phyloP scores from a whole-genome alignment of 2,888 invertebrate genomes.

The Scaptomyza caliginosa region DNA sequence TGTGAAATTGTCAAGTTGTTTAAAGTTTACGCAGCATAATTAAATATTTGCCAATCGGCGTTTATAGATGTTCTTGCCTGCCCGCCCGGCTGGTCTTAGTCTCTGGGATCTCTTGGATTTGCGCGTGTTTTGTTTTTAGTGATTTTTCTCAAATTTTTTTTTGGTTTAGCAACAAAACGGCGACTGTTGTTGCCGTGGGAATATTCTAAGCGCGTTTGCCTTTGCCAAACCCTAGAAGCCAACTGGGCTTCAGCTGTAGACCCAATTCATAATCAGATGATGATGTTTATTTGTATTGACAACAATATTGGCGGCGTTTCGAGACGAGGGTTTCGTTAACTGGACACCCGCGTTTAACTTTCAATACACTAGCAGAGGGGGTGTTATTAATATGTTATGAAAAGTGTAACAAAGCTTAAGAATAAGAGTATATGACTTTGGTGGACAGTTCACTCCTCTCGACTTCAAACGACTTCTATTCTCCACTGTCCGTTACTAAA shows the following conservation, averaged over 20 bases:
- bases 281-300: slow-evolving; percentile 77
- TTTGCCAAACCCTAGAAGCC: slow-evolving; percentile 4
- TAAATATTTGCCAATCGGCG: slow-evolving; percentile 78
- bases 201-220: slow-evolving; percentile 54
- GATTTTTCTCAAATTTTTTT: slow-evolving; percentile 34
- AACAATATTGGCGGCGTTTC: slow-evolving; percentile 59
- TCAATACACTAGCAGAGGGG: neutral
- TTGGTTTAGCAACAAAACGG: slow-evolving; percentile 59
- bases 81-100: slow-evolving; percentile 16
- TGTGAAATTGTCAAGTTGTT: slow-evolving; percentile 79
- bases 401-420: neutral
- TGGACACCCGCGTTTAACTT: slow-evolving; percentile 13
- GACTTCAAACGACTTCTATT: slow-evolving; percentile 24
- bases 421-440: no score
- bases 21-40: slow-evolving; percentile 78
- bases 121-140: slow-evolving; percentile 15
- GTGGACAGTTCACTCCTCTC: neutral
- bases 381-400: neutral
- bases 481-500: slow-evolving; percentile 64
- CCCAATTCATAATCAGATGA: slow-evolving; percentile 48
- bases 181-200: slow-evolving; percentile 61
- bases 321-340: slow-evolving; percentile 18
- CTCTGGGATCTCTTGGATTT: slow-evolving; percentile 28
- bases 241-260: slow-evolving; percentile 13
- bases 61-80: slow-evolving; percentile 68